phyloP scores from a whole-genome alignment of 1,140 invertebrate species.

The Papilio glaucus region DNA sequence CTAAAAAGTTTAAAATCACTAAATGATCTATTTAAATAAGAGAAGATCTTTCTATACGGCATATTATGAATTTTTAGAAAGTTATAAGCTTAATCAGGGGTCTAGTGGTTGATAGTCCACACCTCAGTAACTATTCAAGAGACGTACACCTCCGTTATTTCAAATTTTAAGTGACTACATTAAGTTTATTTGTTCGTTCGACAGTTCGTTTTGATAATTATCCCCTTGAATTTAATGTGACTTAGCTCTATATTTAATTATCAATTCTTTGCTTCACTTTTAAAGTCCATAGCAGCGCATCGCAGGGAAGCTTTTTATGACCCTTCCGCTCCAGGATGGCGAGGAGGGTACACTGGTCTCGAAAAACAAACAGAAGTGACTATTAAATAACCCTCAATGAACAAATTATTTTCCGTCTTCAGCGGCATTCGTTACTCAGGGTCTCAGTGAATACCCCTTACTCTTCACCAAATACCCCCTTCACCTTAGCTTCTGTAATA shows the following conservation, averaged over 20 bases:
- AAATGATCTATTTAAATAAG: too few species aligned
- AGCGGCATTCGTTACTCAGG: slow-evolving; percentile 46
- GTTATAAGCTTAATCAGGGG: too few species aligned
- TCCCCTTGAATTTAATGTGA: slow-evolving; percentile 36
- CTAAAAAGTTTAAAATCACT: too few species aligned
- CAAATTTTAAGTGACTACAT: slow-evolving; percentile 60
- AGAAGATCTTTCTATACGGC: too few species aligned
- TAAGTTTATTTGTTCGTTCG: slow-evolving; percentile 63
- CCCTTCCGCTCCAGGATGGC: background rate
- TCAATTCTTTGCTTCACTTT: background rate
- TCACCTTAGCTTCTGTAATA: background rate
- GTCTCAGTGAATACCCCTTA: background rate
- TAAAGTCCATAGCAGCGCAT: background rate
- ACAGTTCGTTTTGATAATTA: slow-evolving; percentile 66
- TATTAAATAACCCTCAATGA: slow-evolving; percentile 58
- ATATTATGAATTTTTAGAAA: too few species aligned
- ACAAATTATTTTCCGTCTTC: slow-evolving; percentile 55
- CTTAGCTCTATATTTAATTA: background rate
- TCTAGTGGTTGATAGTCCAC: background rate
- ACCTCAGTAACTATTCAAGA: background rate
- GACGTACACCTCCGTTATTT: slow-evolving; percentile 36
- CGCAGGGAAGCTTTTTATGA: background rate
- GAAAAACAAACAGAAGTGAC: slow-evolving; percentile 55
- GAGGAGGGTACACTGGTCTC: background rate
- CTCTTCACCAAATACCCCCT: background rate